Base-by-base conservation (phyloP, 2,888 invertebrate species). In the Orchesella flavescens region DNA sequence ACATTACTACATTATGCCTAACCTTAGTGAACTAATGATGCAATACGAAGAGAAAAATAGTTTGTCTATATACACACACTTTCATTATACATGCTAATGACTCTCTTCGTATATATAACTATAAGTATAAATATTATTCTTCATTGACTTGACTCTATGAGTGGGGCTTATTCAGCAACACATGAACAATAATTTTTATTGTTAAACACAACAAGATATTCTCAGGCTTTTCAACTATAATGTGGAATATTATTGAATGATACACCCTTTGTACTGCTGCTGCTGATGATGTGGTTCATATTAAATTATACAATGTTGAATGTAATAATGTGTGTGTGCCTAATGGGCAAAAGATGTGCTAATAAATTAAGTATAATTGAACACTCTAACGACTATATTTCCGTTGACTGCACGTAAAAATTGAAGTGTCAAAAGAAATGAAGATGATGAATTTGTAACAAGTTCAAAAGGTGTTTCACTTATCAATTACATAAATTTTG, bases 1-100 rank as follows among this genome's bases (percentile, higher is more conserved):
- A 68, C 77, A 49, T 43, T 46, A 73, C 15, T 21, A n/a, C n/a
- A 46, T 63, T 72, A 43, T 79, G 79, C 79, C 79, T 79, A 79
- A 79, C 79, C 79, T 79, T 72, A 65, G 72, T 79, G 79, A 79
- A 79, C 79, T 79, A 79, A 79, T 79, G 79, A 79, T 79, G 79
- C 72, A 79, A 79, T 24, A 13, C 71, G 23, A 59, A 21, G 65
- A 13, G 13, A 77, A 69, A 24, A 69, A 24, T 13, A 71, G 17
- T 71, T 55, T 17, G 17, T 34, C n/a, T n/a, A 34, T 34, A 34
- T 34, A 7, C 34, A 34, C 34, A 34, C 7, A 34, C 34, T 34
- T 34, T 34, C 34, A 34, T 34, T 34, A n/a, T n/a, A 34, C 34
- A 34, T 34, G 34, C 34, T 34, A 34, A 34, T 34, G 34, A 34